These are phyloP conservation scores for Tetrapedia diversipes DNA, from an alignment of 2,888 invertebrate species.

Conservation along the genomic window DNA sequence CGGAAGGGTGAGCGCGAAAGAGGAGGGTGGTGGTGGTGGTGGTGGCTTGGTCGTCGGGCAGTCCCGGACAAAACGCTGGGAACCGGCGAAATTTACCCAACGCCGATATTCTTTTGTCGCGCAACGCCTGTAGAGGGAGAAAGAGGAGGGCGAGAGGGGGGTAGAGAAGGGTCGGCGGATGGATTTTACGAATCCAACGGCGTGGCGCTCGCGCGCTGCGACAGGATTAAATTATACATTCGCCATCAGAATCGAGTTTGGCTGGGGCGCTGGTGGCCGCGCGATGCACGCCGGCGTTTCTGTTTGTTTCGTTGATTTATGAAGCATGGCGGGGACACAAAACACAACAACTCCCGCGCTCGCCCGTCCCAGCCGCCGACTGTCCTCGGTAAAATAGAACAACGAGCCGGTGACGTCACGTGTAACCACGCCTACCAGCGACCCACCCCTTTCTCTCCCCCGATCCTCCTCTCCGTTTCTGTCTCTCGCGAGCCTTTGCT, in stretches of 20 bases:
- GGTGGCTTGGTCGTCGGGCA: not conserved
- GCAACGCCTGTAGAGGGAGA: no score
- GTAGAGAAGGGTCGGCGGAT: conserved; percentile 14
- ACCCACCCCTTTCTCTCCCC: conserved; percentile 23
- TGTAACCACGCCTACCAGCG: conserved; percentile 76
- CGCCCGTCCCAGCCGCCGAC: conserved; percentile 55
- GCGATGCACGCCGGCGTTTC: conserved; percentile 76
- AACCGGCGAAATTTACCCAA: conserved; percentile 13
- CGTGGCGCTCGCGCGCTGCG: conserved; percentile 29
- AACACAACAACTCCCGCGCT: conserved; percentile 74
- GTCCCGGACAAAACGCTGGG: conserved; percentile 6
- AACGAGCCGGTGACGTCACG: conserved; percentile 78
- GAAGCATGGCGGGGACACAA: conserved; percentile 81
- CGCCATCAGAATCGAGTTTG: conserved; percentile 75
- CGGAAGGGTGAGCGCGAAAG: no score
- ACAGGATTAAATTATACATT: conserved; percentile 76
- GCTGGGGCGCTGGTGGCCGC: conserved; percentile 57
- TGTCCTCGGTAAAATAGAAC: conserved; percentile 76
- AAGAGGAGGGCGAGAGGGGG: no score
- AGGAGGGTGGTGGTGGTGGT: not conserved
- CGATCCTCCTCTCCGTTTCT: not conserved
- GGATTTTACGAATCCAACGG: conserved; percentile 48
- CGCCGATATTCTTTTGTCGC: conserved; percentile 28
- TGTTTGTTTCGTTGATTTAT: conserved; percentile 82
- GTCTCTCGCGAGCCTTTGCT: conserved; percentile 34